A percentile compares a stretch with the other conserved stretches of the same genome.
These are phyloP conservation scores for Apamea anceps DNA, from an alignment of 2,888 invertebrate species.

Conservation along the genomic window DNA sequence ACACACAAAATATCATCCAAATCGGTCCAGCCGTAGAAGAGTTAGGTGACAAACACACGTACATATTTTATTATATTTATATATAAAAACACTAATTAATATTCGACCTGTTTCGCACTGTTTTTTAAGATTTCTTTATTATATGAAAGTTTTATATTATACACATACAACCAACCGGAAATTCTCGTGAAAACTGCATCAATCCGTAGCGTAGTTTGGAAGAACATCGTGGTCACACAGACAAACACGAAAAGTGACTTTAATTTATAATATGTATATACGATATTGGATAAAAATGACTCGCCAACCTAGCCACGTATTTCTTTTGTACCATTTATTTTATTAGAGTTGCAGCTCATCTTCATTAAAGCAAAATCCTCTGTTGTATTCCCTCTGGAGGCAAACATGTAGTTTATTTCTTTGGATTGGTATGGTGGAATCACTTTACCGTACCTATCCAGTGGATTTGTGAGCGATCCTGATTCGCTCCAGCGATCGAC, in stretches of 20 bases:
- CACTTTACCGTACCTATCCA: not conserved
- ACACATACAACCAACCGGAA: not conserved
- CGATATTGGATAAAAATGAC: not conserved
- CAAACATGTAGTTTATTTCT: not conserved
- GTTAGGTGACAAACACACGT: too few relatives aligned
- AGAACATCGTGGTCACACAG: not conserved
- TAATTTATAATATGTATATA: not conserved
- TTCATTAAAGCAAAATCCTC: not conserved
- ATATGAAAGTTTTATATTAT: too few relatives aligned
- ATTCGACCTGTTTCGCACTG: too few relatives aligned
- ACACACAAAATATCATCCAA: too few relatives aligned
- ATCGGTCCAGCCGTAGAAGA: too few relatives aligned
- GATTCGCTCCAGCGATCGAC: slow-evolving; percentile 38
- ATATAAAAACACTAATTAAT: too few relatives aligned
- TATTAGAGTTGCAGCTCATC: not conserved
- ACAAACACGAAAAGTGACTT: not conserved
- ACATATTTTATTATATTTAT: too few relatives aligned
- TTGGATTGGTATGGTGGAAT: not conserved
- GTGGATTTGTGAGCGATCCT: slow-evolving; percentile 9
- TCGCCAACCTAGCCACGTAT: not conserved
- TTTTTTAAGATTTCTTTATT: too few relatives aligned
- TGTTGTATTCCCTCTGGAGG: not conserved
- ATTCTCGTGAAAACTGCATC: not conserved
- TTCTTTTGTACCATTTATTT: not conserved
- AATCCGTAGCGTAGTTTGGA: not conserved